Evolutionary conservation across 2,888 invertebrate genomes (phyloP).

Genomic region (Sinotaia quadrata): DNA sequence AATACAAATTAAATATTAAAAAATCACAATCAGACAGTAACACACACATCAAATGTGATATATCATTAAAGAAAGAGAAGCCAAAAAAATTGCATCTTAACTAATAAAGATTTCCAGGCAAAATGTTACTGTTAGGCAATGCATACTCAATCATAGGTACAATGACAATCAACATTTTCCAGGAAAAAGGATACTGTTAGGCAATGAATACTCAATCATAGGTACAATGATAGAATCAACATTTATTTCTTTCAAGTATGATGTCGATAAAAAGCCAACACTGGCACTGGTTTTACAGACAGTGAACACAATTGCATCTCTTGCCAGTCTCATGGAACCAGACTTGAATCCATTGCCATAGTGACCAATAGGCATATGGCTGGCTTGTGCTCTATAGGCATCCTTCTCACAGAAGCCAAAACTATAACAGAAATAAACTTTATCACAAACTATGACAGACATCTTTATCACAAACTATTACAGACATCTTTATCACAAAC

Average conservation of each 20-base stretch:
- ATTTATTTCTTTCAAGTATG: slow-evolving; percentile 53
- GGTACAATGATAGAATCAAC: slow-evolving; percentile 67
- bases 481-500: too few species aligned
- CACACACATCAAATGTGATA: too few species aligned
- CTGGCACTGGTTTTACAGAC: slow-evolving; percentile 45
- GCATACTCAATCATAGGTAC: too few species aligned
- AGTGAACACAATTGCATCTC: slow-evolving; percentile 68
- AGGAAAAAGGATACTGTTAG: slow-evolving; percentile 57
- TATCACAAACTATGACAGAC: too few species aligned
- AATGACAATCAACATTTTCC: too few species aligned
- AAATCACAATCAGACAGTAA: too few species aligned
- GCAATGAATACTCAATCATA: slow-evolving; percentile 58
- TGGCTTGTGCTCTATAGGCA: slow-evolving; percentile 39
- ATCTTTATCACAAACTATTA: too few species aligned
- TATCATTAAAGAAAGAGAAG: too few species aligned
- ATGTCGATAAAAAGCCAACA: slow-evolving; percentile 65
- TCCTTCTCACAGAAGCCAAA: slow-evolving; percentile 68
- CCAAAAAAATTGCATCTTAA: too few species aligned
- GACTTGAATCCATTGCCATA: slow-evolving; percentile 71
- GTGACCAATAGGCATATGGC: slow-evolving; percentile 63
- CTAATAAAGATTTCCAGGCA: too few species aligned
- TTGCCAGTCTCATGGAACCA: slow-evolving; percentile 67
- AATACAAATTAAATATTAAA: too few species aligned
- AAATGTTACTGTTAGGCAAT: too few species aligned
- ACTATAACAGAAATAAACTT: slow-evolving; percentile 48